Percentiles rank a stretch among this genome's conserved stretches.
Evolutionary conservation across 2,113 vertebrate species (phyloP).

Genomic region (Psittacula cyanocephala): DNA sequence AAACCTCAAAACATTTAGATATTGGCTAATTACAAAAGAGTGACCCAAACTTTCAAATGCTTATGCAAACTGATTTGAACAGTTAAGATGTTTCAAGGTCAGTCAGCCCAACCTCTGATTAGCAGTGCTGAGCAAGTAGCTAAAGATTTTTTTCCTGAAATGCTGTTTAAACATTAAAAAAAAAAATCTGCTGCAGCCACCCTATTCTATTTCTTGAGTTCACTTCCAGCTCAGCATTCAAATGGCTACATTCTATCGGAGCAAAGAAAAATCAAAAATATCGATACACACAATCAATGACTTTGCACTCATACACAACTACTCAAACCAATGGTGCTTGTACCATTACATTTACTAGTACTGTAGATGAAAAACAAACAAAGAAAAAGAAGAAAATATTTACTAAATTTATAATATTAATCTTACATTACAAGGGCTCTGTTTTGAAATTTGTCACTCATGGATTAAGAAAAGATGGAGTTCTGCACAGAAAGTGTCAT

Average conservation of each 20-base stretch:
- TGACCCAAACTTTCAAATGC: background rate
- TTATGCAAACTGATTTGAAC: background rate
- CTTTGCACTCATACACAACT: background rate
- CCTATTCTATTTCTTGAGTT: background rate
- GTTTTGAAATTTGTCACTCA: background rate
- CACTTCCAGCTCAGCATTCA: background rate
- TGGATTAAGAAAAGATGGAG: background rate
- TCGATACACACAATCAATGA: background rate
- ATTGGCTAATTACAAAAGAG: background rate
- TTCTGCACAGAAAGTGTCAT: background rate
- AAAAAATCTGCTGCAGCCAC: background rate
- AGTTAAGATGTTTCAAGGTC: background rate
- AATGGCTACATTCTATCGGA: background rate
- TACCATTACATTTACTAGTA: background rate
- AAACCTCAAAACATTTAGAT: background rate
- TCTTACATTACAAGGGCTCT: background rate
- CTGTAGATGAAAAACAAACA: background rate
- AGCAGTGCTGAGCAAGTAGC: background rate
- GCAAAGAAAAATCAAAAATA: background rate
- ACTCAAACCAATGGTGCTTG: background rate
- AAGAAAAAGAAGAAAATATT: background rate
- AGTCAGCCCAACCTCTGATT: background rate
- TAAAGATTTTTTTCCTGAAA: background rate
- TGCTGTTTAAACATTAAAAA: background rate
- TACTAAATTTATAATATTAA: background rate